Evolutionary conservation across 2,888 invertebrate species (phyloP).

Genomic region (Lymantria dispar): DNA sequence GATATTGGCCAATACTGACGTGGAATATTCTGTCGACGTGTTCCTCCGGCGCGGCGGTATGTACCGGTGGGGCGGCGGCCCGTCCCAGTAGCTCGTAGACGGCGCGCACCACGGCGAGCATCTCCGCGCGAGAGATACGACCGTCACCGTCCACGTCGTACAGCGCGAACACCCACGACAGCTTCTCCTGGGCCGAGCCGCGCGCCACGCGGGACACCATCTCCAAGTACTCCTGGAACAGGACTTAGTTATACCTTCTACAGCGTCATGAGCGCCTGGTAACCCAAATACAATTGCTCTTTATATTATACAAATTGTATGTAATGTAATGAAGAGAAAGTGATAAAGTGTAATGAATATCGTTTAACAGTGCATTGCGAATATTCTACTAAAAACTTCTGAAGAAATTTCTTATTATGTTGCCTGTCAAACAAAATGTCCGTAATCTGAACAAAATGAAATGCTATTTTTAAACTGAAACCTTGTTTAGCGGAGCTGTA

Average conservation of each 20-base stretch:
- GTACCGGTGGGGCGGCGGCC: conserved; percentile 88
- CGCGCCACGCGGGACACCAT: conserved; percentile 92
- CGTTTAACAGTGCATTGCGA: too few relatives aligned
- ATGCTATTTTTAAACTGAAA: too few relatives aligned
- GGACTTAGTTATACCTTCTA: background rate
- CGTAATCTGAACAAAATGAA: too few relatives aligned
- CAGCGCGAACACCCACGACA: conserved; percentile 93
- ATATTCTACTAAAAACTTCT: too few relatives aligned
- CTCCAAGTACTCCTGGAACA: conserved; percentile 89
- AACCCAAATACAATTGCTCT: too few relatives aligned
- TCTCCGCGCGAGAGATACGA: conserved; percentile 91
- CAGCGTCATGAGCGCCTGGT: background rate
- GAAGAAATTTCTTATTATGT: too few relatives aligned
- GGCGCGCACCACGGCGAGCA: conserved; percentile 90
- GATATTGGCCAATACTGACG: conserved; percentile 77
- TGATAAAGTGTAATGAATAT: too few relatives aligned
- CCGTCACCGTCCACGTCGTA: conserved; percentile 95
- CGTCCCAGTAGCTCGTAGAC: conserved; percentile 94
- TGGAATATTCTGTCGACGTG: conserved; percentile 94
- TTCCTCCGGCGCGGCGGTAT: conserved; percentile 88
- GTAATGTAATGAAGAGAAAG: too few relatives aligned
- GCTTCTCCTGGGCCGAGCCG: conserved; percentile 91
- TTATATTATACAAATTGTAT: too few relatives aligned
- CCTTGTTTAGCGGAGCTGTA: too few relatives aligned
- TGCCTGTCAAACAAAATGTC: too few relatives aligned